Conservation (phyloP, 2,797 vertebrate species). For the Enteromius fasciolatus region DNA sequence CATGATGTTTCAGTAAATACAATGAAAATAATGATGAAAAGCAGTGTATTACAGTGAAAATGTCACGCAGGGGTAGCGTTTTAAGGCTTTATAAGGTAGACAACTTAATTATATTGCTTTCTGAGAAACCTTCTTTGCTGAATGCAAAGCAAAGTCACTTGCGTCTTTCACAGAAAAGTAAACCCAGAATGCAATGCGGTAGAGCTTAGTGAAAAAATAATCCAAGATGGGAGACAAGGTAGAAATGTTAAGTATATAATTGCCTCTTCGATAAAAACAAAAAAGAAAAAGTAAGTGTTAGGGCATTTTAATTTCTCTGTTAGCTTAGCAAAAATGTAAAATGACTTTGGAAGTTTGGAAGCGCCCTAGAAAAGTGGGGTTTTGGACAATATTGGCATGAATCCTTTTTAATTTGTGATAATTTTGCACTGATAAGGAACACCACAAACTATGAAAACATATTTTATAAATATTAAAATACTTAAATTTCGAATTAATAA, state of each 20-base stretch:
- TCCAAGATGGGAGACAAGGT: neutral
- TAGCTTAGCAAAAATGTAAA: neutral
- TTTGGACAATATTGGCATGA: too few species aligned
- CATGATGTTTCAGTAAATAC: neutral
- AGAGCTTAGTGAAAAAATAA: neutral
- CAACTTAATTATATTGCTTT: neutral
- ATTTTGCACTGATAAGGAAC: too few species aligned
- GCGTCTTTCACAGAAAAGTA: neutral
- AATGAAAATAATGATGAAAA: neutral
- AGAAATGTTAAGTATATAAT: neutral
- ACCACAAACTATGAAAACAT: too few species aligned
- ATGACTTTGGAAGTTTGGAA: too few species aligned
- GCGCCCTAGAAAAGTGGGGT: too few species aligned
- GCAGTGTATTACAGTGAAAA: neutral
- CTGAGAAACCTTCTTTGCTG: neutral
- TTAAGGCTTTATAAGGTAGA: neutral
- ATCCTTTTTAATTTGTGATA: too few species aligned
- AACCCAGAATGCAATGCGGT: neutral
- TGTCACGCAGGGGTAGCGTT: neutral
- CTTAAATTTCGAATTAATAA: too few species aligned
- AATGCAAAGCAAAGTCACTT: neutral
- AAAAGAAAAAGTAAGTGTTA: neutral
- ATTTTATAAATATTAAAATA: too few species aligned
- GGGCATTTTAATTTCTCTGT: neutral
- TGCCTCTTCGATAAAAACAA: neutral